phyloP scores from a whole-genome alignment of 2,113 vertebrate species.

The Austrofundulus limnaeus region DNA sequence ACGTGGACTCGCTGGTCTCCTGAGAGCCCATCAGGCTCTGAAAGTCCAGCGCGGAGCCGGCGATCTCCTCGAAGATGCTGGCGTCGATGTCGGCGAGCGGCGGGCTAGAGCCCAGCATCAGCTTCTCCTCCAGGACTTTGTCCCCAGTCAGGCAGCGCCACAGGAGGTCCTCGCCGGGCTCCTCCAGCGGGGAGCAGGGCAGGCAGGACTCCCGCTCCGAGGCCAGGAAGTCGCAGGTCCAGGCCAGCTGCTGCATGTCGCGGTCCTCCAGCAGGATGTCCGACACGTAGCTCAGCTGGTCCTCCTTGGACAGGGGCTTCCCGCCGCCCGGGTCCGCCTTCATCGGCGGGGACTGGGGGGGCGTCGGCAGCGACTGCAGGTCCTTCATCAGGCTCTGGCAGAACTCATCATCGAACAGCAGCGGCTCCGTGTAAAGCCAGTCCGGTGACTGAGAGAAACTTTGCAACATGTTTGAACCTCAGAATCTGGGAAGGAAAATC shows the following conservation, averaged over 20 bases:
- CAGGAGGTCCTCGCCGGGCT: slow-evolving; percentile 68
- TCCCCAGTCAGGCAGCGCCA: slow-evolving; percentile 65
- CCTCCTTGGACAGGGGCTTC: slow-evolving; percentile 76
- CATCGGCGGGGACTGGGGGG: slow-evolving; percentile 75
- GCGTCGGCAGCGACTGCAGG: slow-evolving; percentile 76
- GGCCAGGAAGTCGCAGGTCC: slow-evolving; percentile 68
- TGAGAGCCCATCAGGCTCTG: slow-evolving; percentile 65
- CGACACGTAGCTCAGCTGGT: slow-evolving; percentile 80
- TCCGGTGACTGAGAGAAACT: slow-evolving; percentile 75
- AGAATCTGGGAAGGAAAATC: slow-evolving; percentile 47
- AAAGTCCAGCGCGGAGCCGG: slow-evolving; percentile 76
- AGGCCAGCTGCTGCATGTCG: slow-evolving; percentile 73
- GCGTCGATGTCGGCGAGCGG: slow-evolving; percentile 79
- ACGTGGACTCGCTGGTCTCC: slow-evolving; percentile 70
- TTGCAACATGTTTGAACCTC: slow-evolving; percentile 70
- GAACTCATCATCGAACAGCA: slow-evolving; percentile 81
- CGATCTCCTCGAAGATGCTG: slow-evolving; percentile 80
- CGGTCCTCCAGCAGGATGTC: slow-evolving; percentile 80
- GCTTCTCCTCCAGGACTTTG: slow-evolving; percentile 69
- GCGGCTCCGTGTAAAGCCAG: slow-evolving; percentile 77
- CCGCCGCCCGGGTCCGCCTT: slow-evolving; percentile 45
- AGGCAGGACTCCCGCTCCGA: slow-evolving; percentile 22
- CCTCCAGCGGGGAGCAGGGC: slow-evolving; percentile 34
- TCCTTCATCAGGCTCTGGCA: slow-evolving; percentile 78
- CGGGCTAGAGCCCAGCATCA: slow-evolving; percentile 77